These are phyloP conservation scores for Pedionomus torquatus DNA, from an alignment of 2,113 vertebrate genomes.

Conservation along the genomic window DNA sequence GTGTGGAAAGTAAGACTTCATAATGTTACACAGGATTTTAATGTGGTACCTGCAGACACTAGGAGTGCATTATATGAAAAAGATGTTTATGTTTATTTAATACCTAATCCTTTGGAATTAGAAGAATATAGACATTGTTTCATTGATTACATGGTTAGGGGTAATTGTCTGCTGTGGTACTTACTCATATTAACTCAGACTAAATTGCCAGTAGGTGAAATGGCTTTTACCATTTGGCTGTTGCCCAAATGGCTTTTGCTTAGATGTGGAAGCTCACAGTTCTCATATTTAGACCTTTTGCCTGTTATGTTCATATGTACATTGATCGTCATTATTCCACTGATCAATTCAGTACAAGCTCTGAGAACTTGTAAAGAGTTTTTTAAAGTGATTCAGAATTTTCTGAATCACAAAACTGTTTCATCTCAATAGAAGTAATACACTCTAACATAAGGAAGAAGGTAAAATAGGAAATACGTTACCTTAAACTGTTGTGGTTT, in stretches of 20 bases:
- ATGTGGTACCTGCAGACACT: neutral
- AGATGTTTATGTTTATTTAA: neutral
- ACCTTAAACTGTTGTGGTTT: neutral
- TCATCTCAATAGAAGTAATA: neutral
- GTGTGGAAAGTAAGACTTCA: neutral
- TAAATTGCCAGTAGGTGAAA: neutral
- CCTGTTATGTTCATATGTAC: rapidly evolving
- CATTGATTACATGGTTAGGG: neutral
- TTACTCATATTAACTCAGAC: neutral
- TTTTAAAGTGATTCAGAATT: neutral
- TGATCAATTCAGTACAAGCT: neutral
- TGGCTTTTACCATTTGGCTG: neutral
- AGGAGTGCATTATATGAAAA: neutral
- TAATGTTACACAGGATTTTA: neutral
- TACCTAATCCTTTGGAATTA: neutral
- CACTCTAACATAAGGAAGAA: neutral
- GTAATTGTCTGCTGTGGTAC: neutral
- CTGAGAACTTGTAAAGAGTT: neutral
- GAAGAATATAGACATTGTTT: neutral
- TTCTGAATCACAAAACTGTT: neutral
- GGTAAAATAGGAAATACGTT: neutral
- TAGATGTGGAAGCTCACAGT: neutral
- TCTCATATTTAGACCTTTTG: neutral
- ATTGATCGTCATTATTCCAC: neutral
- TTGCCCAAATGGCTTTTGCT: neutral